Base-by-base conservation (phyloP, 2,113 vertebrate genomes). In the Kobus ellipsiprymnus region DNA sequence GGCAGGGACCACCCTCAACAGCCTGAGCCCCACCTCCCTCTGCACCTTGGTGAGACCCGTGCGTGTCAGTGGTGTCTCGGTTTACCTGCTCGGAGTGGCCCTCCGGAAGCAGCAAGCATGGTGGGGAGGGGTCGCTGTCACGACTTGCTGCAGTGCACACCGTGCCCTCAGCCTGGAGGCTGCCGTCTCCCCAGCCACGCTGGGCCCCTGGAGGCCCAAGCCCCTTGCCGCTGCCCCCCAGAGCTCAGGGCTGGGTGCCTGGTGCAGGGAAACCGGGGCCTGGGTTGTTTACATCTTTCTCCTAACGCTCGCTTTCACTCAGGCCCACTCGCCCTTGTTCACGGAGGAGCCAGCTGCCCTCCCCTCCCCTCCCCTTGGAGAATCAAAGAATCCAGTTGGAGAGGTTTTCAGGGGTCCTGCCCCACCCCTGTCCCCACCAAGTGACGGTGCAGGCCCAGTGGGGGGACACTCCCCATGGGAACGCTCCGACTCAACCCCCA, bases 161-260 rank as follows among this genome's bases (percentile, higher is more conserved):
- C 9, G 14, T 3, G 36, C 6, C 19, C 81, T 74, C 27, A 4
- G 16, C 10, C 44, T 33, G 36, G 3, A 4, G 7, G 30, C 0
- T 0, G 15, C 44, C 1, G 3, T 40, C 46, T 2, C 29, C 50
- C 33, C 33, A 13, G 78, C 19, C 40, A 5, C 1, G 0, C 25
- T 17, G 23, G 21, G 46, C 2, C 15, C 44, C 30, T 2, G 21
- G 40, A 50, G 19, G 55, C 36, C 7, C 6, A 6, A 12, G 27
- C 3, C 40, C 1, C 1, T 36, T 1, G 9, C 19, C 6, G 44
- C 21, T 0, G 0, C 8, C 21, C 6, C 33, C 0, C 23, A 4
- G 29, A 44, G 48, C 11, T 8, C 50, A 1, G 3, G 48, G 11
- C 15, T 17, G 74, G 30, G 25, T 2, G 15, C 23, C 12, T 0